Evolutionary conservation across 1,140 invertebrate species (phyloP).

Genomic region (Camponotus pennsylvanicus): DNA sequence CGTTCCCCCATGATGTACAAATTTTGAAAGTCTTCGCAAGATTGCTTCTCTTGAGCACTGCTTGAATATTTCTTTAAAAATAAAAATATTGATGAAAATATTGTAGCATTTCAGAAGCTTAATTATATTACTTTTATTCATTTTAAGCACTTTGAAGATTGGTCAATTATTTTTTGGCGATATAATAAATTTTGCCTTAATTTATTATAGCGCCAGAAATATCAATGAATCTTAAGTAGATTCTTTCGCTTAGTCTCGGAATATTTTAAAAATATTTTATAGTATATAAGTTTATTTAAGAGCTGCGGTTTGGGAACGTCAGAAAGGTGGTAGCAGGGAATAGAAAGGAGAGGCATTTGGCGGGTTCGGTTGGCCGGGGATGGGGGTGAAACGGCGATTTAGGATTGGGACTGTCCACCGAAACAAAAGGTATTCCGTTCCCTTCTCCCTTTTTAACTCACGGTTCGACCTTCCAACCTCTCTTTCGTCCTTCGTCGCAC

Average conservation of each 20-base stretch:
- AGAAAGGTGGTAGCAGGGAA: slow-evolving; percentile 14
- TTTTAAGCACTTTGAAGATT: neutral
- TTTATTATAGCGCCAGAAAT: neutral
- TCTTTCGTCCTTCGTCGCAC: slow-evolving; percentile 37
- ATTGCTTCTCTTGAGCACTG: slow-evolving; percentile 14
- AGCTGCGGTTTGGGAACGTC: neutral
- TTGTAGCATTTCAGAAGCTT: neutral
- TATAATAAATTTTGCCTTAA: neutral
- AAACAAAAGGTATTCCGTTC: slow-evolving; percentile 80
- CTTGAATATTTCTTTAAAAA: slow-evolving; percentile 24
- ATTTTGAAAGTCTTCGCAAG: slow-evolving; percentile 42
- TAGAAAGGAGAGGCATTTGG: slow-evolving; percentile 60
- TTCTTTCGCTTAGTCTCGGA: neutral
- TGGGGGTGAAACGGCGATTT: slow-evolving; percentile 63
- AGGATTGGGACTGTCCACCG: slow-evolving; percentile 69
- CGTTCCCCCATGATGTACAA: slow-evolving; percentile 1
- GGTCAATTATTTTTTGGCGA: neutral
- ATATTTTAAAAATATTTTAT: slow-evolving; percentile 7
- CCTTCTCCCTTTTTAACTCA: slow-evolving; percentile 63
- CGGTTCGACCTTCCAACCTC: slow-evolving; percentile 38
- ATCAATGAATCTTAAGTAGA: neutral
- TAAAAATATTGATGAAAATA: neutral
- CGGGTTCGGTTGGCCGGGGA: slow-evolving; percentile 33
- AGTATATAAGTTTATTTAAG: slow-evolving; percentile 39
- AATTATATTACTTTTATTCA: neutral